Percentiles rank a stretch among this genome's conserved stretches.
Evolutionary conservation across 2,113 vertebrate genomes (phyloP).

Genomic region (Lontra canadensis): DNA sequence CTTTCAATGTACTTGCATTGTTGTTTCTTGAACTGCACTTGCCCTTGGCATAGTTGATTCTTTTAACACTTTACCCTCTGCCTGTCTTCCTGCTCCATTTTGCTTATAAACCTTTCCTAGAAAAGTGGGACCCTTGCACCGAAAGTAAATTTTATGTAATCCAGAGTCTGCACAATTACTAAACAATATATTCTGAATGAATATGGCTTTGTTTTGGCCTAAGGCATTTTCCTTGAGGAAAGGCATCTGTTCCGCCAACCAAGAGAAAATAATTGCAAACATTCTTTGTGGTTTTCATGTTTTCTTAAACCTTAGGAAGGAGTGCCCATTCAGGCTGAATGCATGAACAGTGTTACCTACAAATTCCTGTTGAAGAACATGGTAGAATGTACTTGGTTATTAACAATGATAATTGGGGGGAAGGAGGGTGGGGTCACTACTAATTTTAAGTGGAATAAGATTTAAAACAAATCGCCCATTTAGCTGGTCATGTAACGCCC

Average conservation of each 20-base stretch:
- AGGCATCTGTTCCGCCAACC: constrained; percentile 48
- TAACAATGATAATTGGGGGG: background rate
- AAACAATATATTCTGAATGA: constrained; percentile 52
- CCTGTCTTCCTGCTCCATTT: constrained; percentile 5
- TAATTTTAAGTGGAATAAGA: background rate
- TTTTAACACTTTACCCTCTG: constrained; percentile 18
- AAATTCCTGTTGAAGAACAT: background rate
- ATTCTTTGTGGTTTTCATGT: constrained; percentile 74
- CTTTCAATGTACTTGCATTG: background rate
- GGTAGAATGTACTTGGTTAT: background rate
- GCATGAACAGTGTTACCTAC: background rate
- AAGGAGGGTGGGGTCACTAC: accelerated
- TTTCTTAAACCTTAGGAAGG: constrained; percentile 47
- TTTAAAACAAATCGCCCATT: background rate
- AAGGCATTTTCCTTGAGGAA: constrained; percentile 60
- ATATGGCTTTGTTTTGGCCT: constrained; percentile 59
- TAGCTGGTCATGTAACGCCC: background rate
- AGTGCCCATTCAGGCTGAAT: background rate
- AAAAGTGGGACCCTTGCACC: background rate
- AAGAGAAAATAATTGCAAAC: constrained; percentile 56
- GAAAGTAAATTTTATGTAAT: constrained; percentile 56
- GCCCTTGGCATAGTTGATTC: background rate
- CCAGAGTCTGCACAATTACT: constrained; percentile 28
- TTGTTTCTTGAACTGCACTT: background rate
- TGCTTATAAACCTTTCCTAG: background rate